phyloP scores from a whole-genome alignment of 2,888 invertebrate genomes.

The Cremastobaeus sp. region DNA sequence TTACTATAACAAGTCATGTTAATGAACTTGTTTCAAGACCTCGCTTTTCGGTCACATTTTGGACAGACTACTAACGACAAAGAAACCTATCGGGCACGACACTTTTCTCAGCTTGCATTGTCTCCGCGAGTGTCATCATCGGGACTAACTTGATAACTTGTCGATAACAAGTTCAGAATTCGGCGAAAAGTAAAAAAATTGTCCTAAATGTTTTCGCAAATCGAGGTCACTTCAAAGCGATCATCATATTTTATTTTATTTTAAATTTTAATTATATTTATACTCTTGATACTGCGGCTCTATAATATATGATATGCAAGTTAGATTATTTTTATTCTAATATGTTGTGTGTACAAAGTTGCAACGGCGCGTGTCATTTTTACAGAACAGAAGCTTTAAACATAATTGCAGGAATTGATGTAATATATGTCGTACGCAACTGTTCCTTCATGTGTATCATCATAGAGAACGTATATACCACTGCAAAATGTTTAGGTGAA shows the following conservation, averaged over 20 bases:
- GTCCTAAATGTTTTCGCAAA: constrained; percentile 1
- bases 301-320: constrained; percentile 25
- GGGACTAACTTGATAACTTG: too few species aligned
- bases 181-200: background rate
- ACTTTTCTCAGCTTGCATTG: too few species aligned
- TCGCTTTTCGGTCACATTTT: background rate
- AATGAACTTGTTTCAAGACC: background rate
- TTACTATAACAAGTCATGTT: background rate
- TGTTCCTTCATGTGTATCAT: too few species aligned
- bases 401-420: too few species aligned
- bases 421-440: too few species aligned
- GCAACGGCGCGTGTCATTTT: background rate
- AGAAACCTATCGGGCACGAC: too few species aligned
- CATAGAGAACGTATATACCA: too few species aligned
- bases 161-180: too few species aligned
- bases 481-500: too few species aligned
- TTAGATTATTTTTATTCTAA: constrained; percentile 21
- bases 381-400: too few species aligned
- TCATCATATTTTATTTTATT: constrained; percentile 28
- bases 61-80: too few species aligned
- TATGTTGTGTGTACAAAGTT: constrained; percentile 9
- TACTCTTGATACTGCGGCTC: constrained; percentile 23
- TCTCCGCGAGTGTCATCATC: too few species aligned
- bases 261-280: constrained; percentile 28
- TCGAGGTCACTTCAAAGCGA: constrained; percentile 10